A percentile compares a stretch with the other conserved stretches of the same genome.
These are phyloP conservation scores for Novumbra hubbsi DNA, from an alignment of 2,797 vertebrate species.

Conservation along the genomic window DNA sequence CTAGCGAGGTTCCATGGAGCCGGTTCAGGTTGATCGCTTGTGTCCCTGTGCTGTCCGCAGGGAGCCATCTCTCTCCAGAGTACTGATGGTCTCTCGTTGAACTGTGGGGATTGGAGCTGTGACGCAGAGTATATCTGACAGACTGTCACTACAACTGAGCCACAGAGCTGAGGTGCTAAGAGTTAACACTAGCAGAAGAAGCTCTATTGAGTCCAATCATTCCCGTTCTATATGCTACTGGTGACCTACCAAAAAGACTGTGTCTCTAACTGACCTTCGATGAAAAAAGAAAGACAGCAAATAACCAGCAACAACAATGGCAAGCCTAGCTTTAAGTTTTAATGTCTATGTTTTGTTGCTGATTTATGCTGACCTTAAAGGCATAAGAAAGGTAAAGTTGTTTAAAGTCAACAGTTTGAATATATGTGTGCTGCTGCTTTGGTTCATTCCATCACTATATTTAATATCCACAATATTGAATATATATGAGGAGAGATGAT, in stretches of 20 bases:
- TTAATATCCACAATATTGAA: too few relatives aligned
- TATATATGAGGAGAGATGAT: too few relatives aligned
- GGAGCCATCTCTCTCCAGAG: background rate
- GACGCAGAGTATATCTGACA: slow-evolving; percentile 13
- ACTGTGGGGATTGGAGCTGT: background rate
- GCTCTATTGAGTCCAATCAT: background rate
- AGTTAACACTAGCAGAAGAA: background rate
- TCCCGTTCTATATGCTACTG: background rate
- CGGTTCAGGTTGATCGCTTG: background rate
- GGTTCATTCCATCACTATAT: too few relatives aligned
- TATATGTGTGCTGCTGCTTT: too few relatives aligned
- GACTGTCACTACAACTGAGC: slow-evolving; percentile 11
- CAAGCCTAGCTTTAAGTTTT: too few relatives aligned
- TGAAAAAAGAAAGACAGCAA: background rate
- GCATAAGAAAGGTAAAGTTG: too few relatives aligned
- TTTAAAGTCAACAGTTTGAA: too few relatives aligned
- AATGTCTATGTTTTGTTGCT: too few relatives aligned
- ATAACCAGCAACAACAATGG: too few relatives aligned
- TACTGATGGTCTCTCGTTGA: background rate
- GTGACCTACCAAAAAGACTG: background rate
- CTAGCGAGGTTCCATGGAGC: background rate
- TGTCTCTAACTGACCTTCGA: background rate
- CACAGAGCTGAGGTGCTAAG: background rate
- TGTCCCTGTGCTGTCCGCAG: slow-evolving; percentile 16
- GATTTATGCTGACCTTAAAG: too few relatives aligned